Evolutionary conservation across 2,113 vertebrate genomes (phyloP), one percentile per base, ranked within the genome.

Genomic region (Catharus fuscescens): DNA sequence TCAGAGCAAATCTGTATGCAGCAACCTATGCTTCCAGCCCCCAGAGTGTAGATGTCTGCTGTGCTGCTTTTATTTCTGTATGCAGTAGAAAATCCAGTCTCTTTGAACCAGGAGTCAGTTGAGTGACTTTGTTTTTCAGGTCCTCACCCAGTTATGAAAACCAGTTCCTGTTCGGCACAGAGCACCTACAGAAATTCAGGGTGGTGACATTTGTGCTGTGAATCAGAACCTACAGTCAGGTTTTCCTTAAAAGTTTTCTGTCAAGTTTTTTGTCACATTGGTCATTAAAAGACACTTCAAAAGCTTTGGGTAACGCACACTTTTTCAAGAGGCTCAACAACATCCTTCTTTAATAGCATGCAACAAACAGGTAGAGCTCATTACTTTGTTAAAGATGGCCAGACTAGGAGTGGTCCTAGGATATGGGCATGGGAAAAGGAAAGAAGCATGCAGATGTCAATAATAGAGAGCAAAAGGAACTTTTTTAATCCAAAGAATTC

Each of bases 61-160:
- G 25, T 69, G 40, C 65, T 79, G 21, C 21, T 65, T 71, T 83
- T 73, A 45, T 80, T 48, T 42, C 28, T 40, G 17, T 8, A 13
- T 40, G 24, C 48, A 44, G 45, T 59, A 79, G 65, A 50, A 91
- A 89, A 95, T 86, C 21, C 40, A 44, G 44, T 79, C 48, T 78
- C 21, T 95, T 74, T 87, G 53, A 95, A 79, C 10, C 14, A 70
- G 34, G 29, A 87, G 25, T 89, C 77, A 66, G 13, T 85, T 91
- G 77, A 81, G n/a, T 76, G 70, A 45, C 25, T 66, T 48, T 74
- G 18, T 83, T 94, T 93, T 93, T 80, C 50, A 79, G 61, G 16
- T 78, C 24, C 38, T 88, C 31, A 36, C 48, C 48, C 2, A 32
- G 50, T 65, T 84, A 74, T 3, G 24, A 84, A 67, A 74, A 89